phyloP scores from a whole-genome alignment of 2,113 vertebrate genomes.

The Crotalus tigris region DNA sequence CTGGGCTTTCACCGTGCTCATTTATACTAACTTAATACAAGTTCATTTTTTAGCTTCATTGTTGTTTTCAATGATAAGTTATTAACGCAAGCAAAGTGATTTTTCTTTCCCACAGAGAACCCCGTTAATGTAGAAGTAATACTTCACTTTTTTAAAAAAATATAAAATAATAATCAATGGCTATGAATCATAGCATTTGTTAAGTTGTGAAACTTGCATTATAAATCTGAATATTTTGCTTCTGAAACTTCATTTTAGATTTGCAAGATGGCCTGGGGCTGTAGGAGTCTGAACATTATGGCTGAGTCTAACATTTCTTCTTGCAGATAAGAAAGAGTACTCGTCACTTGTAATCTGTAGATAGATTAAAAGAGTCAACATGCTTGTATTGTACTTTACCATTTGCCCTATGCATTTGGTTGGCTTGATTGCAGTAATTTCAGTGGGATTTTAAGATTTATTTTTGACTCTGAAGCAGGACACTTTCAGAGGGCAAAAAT shows the following conservation, averaged over 20 bases:
- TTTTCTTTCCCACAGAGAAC: slow-evolving; percentile 29
- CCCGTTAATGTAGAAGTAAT: slow-evolving; percentile 27
- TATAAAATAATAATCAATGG: slow-evolving; percentile 19
- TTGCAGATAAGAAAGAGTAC: slow-evolving; percentile 28
- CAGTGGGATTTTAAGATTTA: slow-evolving; percentile 32
- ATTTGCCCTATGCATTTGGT: slow-evolving; percentile 5
- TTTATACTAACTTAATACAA: slow-evolving; percentile 24
- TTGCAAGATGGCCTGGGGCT: neutral
- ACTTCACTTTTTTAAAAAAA: slow-evolving; percentile 39
- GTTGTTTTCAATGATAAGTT: neutral
- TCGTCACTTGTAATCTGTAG: slow-evolving; percentile 26
- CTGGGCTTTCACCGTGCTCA: neutral
- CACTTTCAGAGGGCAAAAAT: slow-evolving; percentile 7
- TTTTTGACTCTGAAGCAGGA: slow-evolving; percentile 2
- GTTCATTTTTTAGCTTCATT: slow-evolving; percentile 1
- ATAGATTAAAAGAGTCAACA: slow-evolving; percentile 1
- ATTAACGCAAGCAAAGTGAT: slow-evolving; percentile 28
- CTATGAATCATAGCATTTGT: neutral
- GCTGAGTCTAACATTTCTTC: neutral
- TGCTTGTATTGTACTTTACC: slow-evolving; percentile 26
- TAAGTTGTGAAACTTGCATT: slow-evolving; percentile 18
- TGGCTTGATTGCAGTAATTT: slow-evolving; percentile 20
- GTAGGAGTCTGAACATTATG: slow-evolving; percentile 18
- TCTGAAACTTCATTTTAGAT: slow-evolving; percentile 39
- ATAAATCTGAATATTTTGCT: slow-evolving; percentile 13